Base-by-base conservation (phyloP, 2,113 vertebrate species). In the Lasiurus cinereus region DNA sequence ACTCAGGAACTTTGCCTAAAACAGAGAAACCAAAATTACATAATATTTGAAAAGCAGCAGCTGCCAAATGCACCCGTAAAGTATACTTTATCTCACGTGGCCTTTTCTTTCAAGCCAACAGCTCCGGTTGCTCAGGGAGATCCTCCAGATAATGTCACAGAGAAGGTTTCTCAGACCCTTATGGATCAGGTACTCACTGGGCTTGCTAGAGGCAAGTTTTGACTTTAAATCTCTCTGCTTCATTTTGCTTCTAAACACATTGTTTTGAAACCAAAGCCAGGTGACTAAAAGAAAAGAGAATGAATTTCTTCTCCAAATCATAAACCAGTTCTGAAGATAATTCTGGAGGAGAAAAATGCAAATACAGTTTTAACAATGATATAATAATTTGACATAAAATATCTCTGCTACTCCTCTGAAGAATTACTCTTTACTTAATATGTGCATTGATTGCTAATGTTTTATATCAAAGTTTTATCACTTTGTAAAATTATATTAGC, bases 121-220 rank as follows among this genome's bases (percentile, higher is more conserved):
- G 56, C 88, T 95, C 78, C 29, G 77, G 95, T 97, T 95, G 96
- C 89, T 96, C 80, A 89, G 94, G 79, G 86, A 97, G 76, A 62
- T 84, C 48, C 70, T 95, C 52, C 80, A 91, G 79, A 52, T 88
- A 94, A 67, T 54, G 74, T 91, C 92, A 91, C 64, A 73, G 85
- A 92, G 93, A 85, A 67, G 89, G 54, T 82, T 82, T 76, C 83
- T 93, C 80, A 93, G 66, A 33, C 73, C 24, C 46, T 2, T 89
- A 67, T 86, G 67, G 67, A 95, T 94, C 94, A 79, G 82, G 70
- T 87, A 84, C 83, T 95, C 59, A 74, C 19, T 56, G 85, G 50
- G 50, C 52, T 94, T 79, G 78, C 69, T 93, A 90, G 82, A 66
- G 52, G 39, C 33, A 91, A 76, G 48, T 76, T 94, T 87, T 94